Conservation (phyloP, 2,888 invertebrate species). For the Dichetophora obliterata region DNA sequence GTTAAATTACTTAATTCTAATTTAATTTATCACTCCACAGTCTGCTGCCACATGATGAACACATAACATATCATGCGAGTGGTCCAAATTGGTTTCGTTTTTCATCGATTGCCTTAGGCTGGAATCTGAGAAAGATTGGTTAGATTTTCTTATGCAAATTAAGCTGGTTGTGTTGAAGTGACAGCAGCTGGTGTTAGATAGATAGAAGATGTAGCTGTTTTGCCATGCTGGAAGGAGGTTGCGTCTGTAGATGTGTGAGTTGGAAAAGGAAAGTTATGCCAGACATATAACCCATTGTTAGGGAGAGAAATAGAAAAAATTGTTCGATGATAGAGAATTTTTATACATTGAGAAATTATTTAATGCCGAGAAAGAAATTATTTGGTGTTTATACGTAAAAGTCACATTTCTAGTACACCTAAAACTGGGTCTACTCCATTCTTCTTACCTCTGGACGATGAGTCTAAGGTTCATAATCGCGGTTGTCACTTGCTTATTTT, state of each 20-base stretch:
- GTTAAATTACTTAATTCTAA: constrained; percentile 28
- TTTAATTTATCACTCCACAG: constrained; percentile 17
- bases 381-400: no score
- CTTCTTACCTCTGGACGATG: no score
- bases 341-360: no score
- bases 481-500: no score
- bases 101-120: constrained; percentile 29
- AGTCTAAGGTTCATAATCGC: no score
- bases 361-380: no score
- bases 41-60: background rate
- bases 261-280: background rate
- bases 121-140: constrained; percentile 25
- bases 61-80: background rate
- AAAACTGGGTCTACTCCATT: no score
- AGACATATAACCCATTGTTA: background rate
- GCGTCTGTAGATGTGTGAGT: no score
- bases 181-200: background rate
- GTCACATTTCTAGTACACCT: no score
- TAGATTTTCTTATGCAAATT: constrained; percentile 31
- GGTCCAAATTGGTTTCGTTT: constrained; percentile 27
- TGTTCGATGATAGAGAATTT: background rate
- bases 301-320: background rate
- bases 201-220: background rate
- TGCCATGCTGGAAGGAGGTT: background rate
- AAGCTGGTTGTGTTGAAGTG: constrained; percentile 12